Conservation (phyloP, 1,140 invertebrate species). For the Charaxes varanes region DNA sequence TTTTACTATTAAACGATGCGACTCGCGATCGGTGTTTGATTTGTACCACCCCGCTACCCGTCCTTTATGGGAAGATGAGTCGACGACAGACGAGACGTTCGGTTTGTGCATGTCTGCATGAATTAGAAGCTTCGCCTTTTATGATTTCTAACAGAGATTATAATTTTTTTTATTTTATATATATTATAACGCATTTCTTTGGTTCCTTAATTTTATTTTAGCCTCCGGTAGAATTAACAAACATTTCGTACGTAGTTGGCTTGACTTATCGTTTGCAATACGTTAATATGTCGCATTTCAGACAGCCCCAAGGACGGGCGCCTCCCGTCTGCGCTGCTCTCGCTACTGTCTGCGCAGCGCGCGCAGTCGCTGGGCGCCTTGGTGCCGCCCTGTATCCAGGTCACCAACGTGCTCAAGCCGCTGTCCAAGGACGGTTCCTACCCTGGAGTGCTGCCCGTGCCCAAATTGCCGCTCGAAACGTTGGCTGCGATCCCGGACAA, state of each 20-base stretch:
- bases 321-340: constrained; percentile 51
- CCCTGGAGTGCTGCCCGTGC: constrained; percentile 9
- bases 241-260: constrained; percentile 49
- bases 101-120: constrained; percentile 72
- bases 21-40: constrained; percentile 39
- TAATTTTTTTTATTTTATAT: constrained; percentile 52
- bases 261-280: constrained; percentile 64
- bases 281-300: constrained; percentile 63
- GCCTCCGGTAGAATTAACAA: constrained; percentile 70
- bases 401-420: constrained; percentile 26
- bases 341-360: constrained; percentile 52
- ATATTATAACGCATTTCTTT: constrained; percentile 72
- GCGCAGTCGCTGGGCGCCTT: constrained; percentile 33
- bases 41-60: constrained; percentile 27
- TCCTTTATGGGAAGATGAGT: constrained; percentile 65
- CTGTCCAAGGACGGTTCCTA: no score
- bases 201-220: constrained; percentile 73
- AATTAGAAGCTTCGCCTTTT: constrained; percentile 71
- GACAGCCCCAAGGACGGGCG: constrained; percentile 52
- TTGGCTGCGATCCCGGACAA: no score
- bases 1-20: constrained; percentile 59
- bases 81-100: constrained; percentile 28
- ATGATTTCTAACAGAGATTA: constrained; percentile 69
- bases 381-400: constrained; percentile 40
- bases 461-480: no score